Evolutionary conservation across 2,113 vertebrate species (phyloP).

Genomic region (Eulemur macaco): DNA sequence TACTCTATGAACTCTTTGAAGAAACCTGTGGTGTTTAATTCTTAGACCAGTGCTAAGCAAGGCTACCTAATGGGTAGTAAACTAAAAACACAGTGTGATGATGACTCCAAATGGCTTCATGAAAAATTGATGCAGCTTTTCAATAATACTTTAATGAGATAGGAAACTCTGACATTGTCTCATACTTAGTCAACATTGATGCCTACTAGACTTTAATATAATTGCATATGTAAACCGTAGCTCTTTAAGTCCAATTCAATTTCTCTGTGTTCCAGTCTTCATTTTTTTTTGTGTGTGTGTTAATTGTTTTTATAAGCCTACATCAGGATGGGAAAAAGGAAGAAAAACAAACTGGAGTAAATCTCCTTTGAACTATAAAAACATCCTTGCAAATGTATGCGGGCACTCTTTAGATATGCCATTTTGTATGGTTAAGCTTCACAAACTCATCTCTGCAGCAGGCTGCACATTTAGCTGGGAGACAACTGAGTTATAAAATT

Average conservation of each 20-base stretch:
- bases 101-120: background rate
- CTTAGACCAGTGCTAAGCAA: background rate
- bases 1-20: background rate
- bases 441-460: slow-evolving; percentile 32
- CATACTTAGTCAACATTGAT: background rate
- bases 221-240: background rate
- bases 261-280: slow-evolving; percentile 35
- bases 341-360: slow-evolving; percentile 26
- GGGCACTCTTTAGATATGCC: background rate
- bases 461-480: slow-evolving; percentile 54
- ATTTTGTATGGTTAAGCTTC: slow-evolving; percentile 53
- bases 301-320: slow-evolving; percentile 42
- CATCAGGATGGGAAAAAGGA: background rate
- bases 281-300: background rate
- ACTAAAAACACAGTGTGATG: background rate
- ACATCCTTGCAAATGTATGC: background rate
- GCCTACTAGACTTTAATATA: background rate
- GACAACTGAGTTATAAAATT: slow-evolving; percentile 72
- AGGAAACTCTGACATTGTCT: slow-evolving; percentile 9
- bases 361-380: slow-evolving; percentile 38
- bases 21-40: background rate
- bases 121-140: slow-evolving; percentile 3
- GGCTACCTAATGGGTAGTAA: background rate
- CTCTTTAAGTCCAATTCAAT: background rate
- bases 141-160: background rate